These are phyloP conservation scores for Cremastinae sp. DNA, from an alignment of 2,888 invertebrate genomes.

Conservation along the genomic window DNA sequence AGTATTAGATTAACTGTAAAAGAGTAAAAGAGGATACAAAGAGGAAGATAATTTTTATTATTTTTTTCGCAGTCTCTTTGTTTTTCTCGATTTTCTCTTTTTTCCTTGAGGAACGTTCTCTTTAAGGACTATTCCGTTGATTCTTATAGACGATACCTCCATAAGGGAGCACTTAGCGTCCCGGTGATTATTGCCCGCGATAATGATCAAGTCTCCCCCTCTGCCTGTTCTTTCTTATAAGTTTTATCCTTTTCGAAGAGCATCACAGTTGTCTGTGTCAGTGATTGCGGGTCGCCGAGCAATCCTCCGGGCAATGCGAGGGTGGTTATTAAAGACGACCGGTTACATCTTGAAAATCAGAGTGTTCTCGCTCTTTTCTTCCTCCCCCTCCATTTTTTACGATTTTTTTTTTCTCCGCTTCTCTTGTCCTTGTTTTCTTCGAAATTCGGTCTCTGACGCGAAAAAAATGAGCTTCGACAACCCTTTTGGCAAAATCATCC, in stretches of 20 bases:
- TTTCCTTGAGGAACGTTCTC: constrained; percentile 41
- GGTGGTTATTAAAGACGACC: constrained; percentile 78
- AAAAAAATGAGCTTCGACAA: constrained; percentile 49
- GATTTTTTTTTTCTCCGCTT: constrained; percentile 29
- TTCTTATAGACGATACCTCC: constrained; percentile 39
- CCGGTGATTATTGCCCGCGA: constrained; percentile 79
- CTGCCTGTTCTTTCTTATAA: neutral
- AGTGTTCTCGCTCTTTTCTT: constrained; percentile 48
- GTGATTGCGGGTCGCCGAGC: constrained; percentile 75
- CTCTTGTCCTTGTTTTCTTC: constrained; percentile 13
- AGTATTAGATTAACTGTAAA: too few species aligned
- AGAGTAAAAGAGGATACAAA: too few species aligned
- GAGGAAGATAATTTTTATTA: too few species aligned
- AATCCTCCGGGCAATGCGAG: constrained; percentile 77
- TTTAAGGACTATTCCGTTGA: constrained; percentile 36
- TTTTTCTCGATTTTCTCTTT: constrained; percentile 34
- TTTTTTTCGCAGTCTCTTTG: constrained; percentile 9
- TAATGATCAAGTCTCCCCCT: constrained; percentile 76
- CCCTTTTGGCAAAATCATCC: constrained; percentile 49
- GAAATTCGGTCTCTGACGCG: constrained; percentile 28
- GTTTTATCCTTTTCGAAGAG: neutral
- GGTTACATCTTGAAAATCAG: constrained; percentile 72
- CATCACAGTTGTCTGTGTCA: constrained; percentile 76
- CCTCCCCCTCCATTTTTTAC: constrained; percentile 28
- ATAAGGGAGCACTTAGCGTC: constrained; percentile 76